Percentiles rank a stretch among this genome's conserved stretches.
Conservation (phyloP, 2,888 invertebrate genomes). For the Drosophila rellima region DNA sequence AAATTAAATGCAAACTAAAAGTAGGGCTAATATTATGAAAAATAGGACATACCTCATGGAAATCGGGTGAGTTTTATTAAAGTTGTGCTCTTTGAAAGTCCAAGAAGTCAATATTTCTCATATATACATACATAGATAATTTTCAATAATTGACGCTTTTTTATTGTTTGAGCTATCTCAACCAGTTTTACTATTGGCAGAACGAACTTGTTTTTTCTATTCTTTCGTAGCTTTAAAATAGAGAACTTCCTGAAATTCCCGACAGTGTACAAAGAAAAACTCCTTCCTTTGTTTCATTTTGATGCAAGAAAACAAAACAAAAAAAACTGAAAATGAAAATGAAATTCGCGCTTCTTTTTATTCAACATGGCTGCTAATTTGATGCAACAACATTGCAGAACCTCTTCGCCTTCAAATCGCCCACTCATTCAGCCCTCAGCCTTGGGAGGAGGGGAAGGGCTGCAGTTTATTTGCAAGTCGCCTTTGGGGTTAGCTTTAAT, state of each 20-base stretch:
- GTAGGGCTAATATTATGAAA: too few species aligned
- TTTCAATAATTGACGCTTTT: too few species aligned
- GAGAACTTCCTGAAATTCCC: not conserved
- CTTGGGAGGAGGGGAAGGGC: conserved; percentile 10
- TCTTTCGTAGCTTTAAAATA: not conserved
- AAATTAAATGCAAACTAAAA: too few species aligned
- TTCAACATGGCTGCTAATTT: conserved; percentile 73
- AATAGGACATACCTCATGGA: too few species aligned
- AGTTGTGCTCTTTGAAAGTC: too few species aligned
- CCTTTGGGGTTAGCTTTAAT: conserved; percentile 81
- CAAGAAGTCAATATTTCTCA: too few species aligned
- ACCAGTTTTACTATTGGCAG: too few species aligned
- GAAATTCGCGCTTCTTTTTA: conserved; percentile 68
- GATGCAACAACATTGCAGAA: conserved; percentile 75
- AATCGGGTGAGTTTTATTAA: too few species aligned
- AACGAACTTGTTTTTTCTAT: too few species aligned
- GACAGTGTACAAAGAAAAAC: conserved; percentile 28
- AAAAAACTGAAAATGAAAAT: conserved; percentile 31
- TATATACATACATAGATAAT: too few species aligned
- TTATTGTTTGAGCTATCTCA: too few species aligned
- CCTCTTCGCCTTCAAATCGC: not conserved
- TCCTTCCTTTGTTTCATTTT: conserved; percentile 41
- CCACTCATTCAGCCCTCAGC: not conserved
- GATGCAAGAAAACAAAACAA: conserved; percentile 22
- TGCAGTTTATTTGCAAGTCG: conserved; percentile 71